A percentile compares a stretch with the other conserved stretches of the same genome.
Evolutionary conservation across 2,113 vertebrate genomes (phyloP).

Genomic region (Tricholaema leucomelas): DNA sequence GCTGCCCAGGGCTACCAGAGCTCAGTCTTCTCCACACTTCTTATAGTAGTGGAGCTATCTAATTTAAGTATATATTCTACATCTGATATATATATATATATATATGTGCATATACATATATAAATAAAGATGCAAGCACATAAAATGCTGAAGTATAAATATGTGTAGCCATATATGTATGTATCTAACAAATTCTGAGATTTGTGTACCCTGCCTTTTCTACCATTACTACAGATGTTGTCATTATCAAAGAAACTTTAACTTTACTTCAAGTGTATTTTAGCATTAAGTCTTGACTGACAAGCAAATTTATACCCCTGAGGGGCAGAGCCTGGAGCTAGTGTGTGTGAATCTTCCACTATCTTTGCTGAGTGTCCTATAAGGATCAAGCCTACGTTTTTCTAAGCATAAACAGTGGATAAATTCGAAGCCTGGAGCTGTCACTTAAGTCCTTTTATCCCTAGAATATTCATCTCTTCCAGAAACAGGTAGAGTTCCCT

Average conservation of each 20-base stretch:
- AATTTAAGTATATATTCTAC: not conserved
- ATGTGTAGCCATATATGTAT: not conserved
- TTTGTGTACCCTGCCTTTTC: not conserved
- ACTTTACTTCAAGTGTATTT: not conserved
- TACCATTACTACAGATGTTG: not conserved
- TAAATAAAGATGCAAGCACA: not conserved
- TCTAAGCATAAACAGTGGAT: not conserved
- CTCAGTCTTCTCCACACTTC: not conserved
- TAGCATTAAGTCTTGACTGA: not conserved
- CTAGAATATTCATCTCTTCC: not conserved
- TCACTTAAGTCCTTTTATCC: not conserved
- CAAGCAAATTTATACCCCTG: not conserved
- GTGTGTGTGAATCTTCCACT: not conserved
- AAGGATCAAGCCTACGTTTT: not conserved
- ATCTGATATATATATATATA: not conserved
- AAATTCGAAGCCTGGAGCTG: not conserved
- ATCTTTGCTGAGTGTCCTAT: fast-evolving
- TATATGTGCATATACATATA: not conserved
- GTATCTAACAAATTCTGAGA: not conserved
- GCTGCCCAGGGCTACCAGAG: not conserved
- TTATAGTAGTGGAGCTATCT: not conserved
- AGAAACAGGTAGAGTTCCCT: not conserved
- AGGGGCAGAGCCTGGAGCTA: fast-evolving
- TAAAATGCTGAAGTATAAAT: not conserved
- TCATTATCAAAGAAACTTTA: not conserved